Conservation (phyloP, 2,113 vertebrate genomes). For the Chunga burmeisteri region DNA sequence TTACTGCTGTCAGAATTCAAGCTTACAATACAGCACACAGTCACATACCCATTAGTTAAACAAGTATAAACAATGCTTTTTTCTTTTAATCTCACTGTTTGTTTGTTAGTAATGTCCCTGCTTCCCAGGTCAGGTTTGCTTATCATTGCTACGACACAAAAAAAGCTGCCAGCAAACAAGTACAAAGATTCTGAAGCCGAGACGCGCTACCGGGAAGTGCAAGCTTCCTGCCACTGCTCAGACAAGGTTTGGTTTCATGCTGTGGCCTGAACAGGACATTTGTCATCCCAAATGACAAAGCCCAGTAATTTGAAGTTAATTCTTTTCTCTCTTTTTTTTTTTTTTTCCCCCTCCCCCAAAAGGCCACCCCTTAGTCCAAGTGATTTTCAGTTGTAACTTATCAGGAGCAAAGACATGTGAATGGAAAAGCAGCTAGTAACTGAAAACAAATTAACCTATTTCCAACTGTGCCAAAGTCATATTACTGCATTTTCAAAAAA, state of each 20-base stretch:
- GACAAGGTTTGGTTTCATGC: neutral
- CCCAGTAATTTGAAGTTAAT: neutral
- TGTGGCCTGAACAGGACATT: neutral
- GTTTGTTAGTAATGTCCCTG: neutral
- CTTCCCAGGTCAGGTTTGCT: neutral
- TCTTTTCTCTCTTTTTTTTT: neutral
- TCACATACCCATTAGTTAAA: neutral
- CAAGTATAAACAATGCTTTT: neutral
- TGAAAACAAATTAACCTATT: constrained; percentile 51
- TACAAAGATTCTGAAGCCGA: constrained; percentile 3
- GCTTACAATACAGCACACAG: neutral
- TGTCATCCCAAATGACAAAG: too few species aligned
- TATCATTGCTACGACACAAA: neutral
- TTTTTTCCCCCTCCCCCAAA: too few species aligned
- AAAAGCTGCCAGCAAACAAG: constrained; percentile 1
- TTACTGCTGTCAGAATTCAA: neutral
- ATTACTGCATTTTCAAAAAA: constrained; percentile 8
- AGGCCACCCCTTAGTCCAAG: neutral
- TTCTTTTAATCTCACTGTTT: neutral
- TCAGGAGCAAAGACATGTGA: neutral
- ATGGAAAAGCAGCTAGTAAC: constrained; percentile 27
- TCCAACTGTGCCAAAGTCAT: neutral
- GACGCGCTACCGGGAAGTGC: neutral
- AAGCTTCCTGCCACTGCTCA: constrained; percentile 4
- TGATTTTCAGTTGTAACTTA: constrained; percentile 19